Evolutionary conservation across 1,140 invertebrate genomes (phyloP), one percentile per base, ranked within the genome.

Genomic region (Pogonomyrmex californicus): DNA sequence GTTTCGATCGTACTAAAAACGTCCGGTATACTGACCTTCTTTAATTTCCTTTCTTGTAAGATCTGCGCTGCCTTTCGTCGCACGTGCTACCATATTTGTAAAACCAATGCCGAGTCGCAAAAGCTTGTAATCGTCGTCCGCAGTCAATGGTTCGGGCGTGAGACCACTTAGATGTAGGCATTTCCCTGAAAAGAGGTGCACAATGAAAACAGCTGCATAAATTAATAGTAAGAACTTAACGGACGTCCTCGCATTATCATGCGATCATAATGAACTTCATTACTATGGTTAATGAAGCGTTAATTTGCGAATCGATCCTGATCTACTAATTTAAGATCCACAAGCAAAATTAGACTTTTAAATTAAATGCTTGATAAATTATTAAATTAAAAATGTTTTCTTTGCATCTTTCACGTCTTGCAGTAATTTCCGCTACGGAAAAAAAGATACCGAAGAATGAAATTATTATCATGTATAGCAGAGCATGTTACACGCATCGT

Each of bases 21-120:
- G 23, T 9, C 3, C 38, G 23, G 33, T 41, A 23, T 86, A 93
- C 92, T 75, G 89, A 96, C 96, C 99, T 96, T 99, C 98, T 96
- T 99, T 99, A 91, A 99, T 99, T 97, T 99, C 99, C 95, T 99
- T 98, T 92, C 98, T 97, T 65, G 98, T 99, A 58, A 99, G 96
- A 96, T 99, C 99, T 14, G 98, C 98, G 93, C 98, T 99, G 82
- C 99, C 99, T 96, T 99, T 99, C 1, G 99, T 99, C 58, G 99
- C 98, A 71, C 99, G 96, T 89, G 98, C 96, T 86, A 99, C 99
- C 97, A 99, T 99, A 95, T 99, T 99, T 87, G 99, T 99, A 95
- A 99, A 99, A 2, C 99, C 99, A 92, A 99, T 99, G 60, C 99
- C 99, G 94, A 98, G 98, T 93, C 98, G 98, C 49, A 99, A 95